Conservation (phyloP, 2,113 vertebrate genomes). For the Misgurnus mizolepis region DNA sequence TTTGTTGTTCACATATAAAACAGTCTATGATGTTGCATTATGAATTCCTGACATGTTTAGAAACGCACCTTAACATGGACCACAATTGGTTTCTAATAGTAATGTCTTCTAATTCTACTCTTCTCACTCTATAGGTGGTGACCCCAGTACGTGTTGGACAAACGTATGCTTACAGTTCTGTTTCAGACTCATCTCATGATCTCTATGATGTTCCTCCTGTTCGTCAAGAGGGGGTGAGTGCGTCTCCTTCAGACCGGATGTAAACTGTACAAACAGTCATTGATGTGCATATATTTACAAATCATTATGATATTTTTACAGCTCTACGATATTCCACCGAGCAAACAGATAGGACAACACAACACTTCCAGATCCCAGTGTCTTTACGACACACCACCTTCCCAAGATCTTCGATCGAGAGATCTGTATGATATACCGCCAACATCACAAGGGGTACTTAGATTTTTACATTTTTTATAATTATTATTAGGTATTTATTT, state of each 20-base stretch:
- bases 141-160: slow-evolving; percentile 88
- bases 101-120: background rate
- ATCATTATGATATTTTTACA: slow-evolving; percentile 53
- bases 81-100: background rate
- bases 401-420: slow-evolving; percentile 70
- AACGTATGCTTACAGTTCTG: slow-evolving; percentile 82
- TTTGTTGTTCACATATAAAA: too few species aligned
- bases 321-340: slow-evolving; percentile 92
- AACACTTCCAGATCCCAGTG: slow-evolving; percentile 77
- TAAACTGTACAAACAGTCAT: background rate
- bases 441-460: slow-evolving; percentile 68
- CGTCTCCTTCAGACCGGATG: slow-evolving; percentile 36
- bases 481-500: background rate
- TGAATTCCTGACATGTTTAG: too few species aligned
- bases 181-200: slow-evolving; percentile 82
- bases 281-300: slow-evolving; percentile 1
- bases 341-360: slow-evolving; percentile 73
- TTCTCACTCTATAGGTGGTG: slow-evolving; percentile 80
- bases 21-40: too few species aligned
- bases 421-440: slow-evolving; percentile 71
- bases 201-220: slow-evolving; percentile 88
- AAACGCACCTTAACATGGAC: background rate
- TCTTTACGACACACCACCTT: slow-evolving; percentile 85
- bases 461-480: background rate
- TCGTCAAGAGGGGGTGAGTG: slow-evolving; percentile 87